Evolutionary conservation across 1,140 invertebrate genomes (phyloP).

Genomic region (Centruroides sculpturatus): DNA sequence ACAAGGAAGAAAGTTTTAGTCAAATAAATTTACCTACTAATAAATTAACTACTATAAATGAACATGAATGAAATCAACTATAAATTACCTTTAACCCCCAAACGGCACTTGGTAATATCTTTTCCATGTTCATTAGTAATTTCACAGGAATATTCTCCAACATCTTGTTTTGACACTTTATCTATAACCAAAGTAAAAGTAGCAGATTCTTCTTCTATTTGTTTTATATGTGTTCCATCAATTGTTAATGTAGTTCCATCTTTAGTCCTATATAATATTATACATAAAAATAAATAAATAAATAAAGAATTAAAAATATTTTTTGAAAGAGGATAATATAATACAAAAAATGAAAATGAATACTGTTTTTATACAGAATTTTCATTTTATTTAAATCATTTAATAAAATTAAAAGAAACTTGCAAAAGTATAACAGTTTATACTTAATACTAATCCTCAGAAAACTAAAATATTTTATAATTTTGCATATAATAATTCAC

Average conservation of each 20-base stretch:
- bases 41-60: too few species aligned
- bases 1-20: too few species aligned
- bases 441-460: too few species aligned
- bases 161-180: conserved; percentile 61
- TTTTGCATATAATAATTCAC: too few species aligned
- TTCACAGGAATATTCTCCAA: conserved; percentile 76
- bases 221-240: conserved; percentile 30
- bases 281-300: background rate
- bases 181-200: conserved; percentile 77
- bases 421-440: too few species aligned
- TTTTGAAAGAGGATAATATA: too few species aligned
- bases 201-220: conserved; percentile 84
- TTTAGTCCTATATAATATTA: conserved; percentile 26
- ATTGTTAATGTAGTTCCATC: conserved; percentile 24
- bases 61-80: background rate
- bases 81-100: conserved; percentile 7
- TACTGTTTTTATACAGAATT: too few species aligned
- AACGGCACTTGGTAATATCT: conserved; percentile 26
- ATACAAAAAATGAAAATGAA: too few species aligned
- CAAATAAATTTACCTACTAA: too few species aligned
- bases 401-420: too few species aligned
- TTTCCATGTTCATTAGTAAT: conserved; percentile 63
- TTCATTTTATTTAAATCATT: too few species aligned
- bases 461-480: too few species aligned
- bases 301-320: background rate